Evolutionary conservation across 2,113 vertebrate species (phyloP).

Genomic region (Otocyon megalotis): DNA sequence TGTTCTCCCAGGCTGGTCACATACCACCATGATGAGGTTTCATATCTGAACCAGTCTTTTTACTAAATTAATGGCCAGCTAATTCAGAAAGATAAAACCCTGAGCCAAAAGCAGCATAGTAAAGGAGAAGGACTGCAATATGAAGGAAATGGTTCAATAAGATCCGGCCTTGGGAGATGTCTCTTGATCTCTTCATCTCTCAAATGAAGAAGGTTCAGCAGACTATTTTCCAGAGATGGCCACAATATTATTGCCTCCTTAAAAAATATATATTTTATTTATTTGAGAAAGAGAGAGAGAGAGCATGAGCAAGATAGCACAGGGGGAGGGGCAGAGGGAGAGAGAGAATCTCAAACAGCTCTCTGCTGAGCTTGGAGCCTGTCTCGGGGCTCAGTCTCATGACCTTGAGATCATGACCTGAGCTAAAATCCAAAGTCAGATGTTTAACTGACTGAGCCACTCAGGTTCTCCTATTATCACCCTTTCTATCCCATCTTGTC

Average conservation of each 20-base stretch:
- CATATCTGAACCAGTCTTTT: constrained; percentile 27
- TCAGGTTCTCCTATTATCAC: not conserved
- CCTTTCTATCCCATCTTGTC: not conserved
- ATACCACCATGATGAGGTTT: not conserved
- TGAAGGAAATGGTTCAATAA: not conserved
- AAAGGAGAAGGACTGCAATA: not conserved
- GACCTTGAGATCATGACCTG: not conserved
- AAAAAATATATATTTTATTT: not conserved
- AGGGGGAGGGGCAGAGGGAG: not conserved
- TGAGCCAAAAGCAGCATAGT: not conserved
- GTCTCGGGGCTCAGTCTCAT: not conserved
- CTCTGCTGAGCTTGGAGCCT: not conserved
- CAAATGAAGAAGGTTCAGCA: not conserved
- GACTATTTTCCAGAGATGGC: not conserved
- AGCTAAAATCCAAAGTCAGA: not conserved
- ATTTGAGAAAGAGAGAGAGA: not conserved
- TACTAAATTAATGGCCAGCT: constrained; percentile 11
- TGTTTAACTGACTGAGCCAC: not conserved
- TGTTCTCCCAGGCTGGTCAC: not conserved
- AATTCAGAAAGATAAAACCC: constrained; percentile 31
- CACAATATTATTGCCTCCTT: not conserved
- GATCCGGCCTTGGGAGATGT: not conserved
- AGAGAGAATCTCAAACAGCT: not conserved
- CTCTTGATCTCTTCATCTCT: constrained; percentile 20
- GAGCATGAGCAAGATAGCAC: not conserved